phyloP scores from a whole-genome alignment of 2,888 invertebrate species.

The Sinodicranocentrus sp. region DNA sequence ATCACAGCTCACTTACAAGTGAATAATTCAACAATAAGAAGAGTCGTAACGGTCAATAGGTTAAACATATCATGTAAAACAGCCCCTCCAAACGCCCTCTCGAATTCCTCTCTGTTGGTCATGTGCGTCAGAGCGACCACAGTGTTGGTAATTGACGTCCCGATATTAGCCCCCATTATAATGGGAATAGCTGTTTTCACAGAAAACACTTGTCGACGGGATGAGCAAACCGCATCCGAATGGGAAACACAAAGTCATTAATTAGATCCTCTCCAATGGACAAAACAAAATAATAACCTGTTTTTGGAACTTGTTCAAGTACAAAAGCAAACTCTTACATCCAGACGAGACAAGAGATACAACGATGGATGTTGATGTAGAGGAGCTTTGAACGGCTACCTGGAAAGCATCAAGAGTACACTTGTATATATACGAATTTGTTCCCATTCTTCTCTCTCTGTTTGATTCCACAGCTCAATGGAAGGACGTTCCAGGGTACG shows the following conservation, averaged over 20 bases:
- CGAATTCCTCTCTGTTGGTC: constrained; percentile 79
- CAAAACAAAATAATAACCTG: neutral
- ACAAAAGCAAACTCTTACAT: constrained; percentile 76
- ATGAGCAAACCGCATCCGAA: neutral
- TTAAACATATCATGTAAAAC: constrained; percentile 82
- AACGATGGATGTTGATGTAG: constrained; percentile 80
- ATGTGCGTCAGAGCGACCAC: constrained; percentile 80
- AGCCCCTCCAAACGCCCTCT: constrained; percentile 81
- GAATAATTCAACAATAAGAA: constrained; percentile 80
- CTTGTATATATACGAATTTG: too few relatives aligned
- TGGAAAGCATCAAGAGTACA: too few relatives aligned
- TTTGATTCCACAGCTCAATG: too few relatives aligned
- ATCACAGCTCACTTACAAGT: constrained; percentile 76
- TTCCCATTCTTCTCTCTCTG: too few relatives aligned
- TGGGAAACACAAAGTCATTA: neutral
- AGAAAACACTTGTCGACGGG: constrained; percentile 77
- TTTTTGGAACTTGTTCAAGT: neutral
- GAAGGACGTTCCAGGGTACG: too few relatives aligned
- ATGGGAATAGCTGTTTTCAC: constrained; percentile 80
- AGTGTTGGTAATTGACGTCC: constrained; percentile 81
- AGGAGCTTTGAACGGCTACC: constrained; percentile 81
- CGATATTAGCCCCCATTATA: constrained; percentile 82
- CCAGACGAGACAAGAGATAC: constrained; percentile 79
- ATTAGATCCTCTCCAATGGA: neutral
- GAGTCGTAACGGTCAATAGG: constrained; percentile 80